Conservation (phyloP, 2,797 vertebrate species). For the Amblyopsis hoosieri region DNA sequence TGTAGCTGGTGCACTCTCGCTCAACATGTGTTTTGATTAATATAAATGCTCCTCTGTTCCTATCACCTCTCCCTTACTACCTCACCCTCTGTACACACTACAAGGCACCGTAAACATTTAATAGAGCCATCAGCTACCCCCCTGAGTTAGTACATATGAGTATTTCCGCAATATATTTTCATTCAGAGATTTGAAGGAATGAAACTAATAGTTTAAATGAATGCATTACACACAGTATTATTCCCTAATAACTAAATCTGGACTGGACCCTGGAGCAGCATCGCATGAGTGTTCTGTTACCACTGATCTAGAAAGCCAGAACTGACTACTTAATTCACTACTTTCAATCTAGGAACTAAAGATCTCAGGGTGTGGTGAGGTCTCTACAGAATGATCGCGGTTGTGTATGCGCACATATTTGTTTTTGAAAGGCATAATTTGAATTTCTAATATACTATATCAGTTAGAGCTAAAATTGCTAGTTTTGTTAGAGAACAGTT, state of each 20-base stretch:
- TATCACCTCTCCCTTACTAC: conserved; percentile 56
- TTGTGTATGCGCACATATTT: conserved; percentile 27
- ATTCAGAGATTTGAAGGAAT: conserved; percentile 38
- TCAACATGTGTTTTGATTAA: too few relatives aligned
- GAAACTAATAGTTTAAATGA: conserved; percentile 21
- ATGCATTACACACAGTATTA: conserved; percentile 3
- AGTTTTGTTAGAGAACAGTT: conserved; percentile 5
- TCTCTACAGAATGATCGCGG: conserved; percentile 30
- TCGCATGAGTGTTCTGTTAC: neutral
- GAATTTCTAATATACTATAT: conserved; percentile 29
- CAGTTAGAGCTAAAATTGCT: conserved; percentile 22
- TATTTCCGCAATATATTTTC: conserved; percentile 34
- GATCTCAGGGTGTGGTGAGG: conserved; percentile 35
- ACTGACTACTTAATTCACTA: conserved; percentile 19
- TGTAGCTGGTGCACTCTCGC: conserved; percentile 5
- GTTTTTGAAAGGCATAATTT: conserved; percentile 22
- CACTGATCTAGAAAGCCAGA: conserved; percentile 8
- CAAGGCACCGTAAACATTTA: conserved; percentile 66
- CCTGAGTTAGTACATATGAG: conserved; percentile 68
- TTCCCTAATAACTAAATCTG: conserved; percentile 22
- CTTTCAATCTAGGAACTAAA: conserved; percentile 47
- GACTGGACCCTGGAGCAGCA: conserved; percentile 27
- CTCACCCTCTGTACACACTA: conserved; percentile 67
- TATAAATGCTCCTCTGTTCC: conserved; percentile 31
- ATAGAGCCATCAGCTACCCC: conserved; percentile 79